Conservation (phyloP, 2,113 vertebrate genomes). For the Nyctereutes procyonoides region DNA sequence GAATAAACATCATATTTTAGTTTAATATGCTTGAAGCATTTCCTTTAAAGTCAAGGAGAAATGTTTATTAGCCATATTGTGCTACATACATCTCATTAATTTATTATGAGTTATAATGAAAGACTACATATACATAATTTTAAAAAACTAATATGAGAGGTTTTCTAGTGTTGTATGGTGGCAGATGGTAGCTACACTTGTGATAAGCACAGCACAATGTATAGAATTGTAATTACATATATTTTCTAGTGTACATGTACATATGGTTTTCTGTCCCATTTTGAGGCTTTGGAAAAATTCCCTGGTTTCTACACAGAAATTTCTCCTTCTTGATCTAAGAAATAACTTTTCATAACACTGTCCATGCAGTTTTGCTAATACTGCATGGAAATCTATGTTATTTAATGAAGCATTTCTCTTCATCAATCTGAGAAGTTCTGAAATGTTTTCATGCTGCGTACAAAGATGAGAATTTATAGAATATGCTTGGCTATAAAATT, state of each 20-base stretch:
- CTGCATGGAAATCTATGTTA: not conserved
- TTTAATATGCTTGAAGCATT: not conserved
- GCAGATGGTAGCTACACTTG: not conserved
- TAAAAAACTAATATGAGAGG: not conserved
- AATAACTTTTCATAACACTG: slow-evolving; percentile 45
- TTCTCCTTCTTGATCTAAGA: slow-evolving; percentile 15
- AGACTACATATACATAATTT: not conserved
- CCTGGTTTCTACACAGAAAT: not conserved
- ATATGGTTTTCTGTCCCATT: not conserved
- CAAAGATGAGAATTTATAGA: slow-evolving; percentile 61
- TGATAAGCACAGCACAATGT: not conserved
- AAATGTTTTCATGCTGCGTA: slow-evolving; percentile 38
- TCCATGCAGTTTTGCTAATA: slow-evolving; percentile 49
- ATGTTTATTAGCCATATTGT: not conserved
- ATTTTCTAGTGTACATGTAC: not conserved
- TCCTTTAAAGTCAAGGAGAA: not conserved
- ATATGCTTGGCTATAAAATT: slow-evolving; percentile 42
- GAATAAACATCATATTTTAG: not conserved
- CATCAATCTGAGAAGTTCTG: slow-evolving; percentile 59
- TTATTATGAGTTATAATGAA: not conserved
- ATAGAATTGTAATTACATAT: not conserved
- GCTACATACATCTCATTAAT: not conserved
- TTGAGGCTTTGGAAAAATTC: not conserved
- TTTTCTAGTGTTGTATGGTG: not conserved
- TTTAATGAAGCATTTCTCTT: slow-evolving; percentile 74